These are phyloP conservation scores for Halichoerus grypus DNA, from an alignment of 2,113 vertebrate species.

Conservation along the genomic window DNA sequence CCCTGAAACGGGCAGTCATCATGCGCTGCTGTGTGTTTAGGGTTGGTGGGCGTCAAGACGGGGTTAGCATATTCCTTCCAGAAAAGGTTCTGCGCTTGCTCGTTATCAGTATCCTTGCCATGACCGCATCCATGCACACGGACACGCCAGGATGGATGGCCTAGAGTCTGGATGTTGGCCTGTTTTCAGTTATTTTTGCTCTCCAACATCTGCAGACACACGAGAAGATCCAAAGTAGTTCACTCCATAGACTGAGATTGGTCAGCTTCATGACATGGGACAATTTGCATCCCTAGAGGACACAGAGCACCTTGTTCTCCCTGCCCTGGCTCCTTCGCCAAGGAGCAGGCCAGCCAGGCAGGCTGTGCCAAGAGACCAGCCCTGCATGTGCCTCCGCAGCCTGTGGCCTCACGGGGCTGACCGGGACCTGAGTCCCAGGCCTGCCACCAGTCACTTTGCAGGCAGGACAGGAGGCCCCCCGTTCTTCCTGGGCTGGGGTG, in stretches of 20 bases:
- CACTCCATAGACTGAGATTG: not conserved
- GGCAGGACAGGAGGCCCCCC: not conserved
- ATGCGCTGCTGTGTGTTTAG: not conserved
- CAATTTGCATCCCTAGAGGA: not conserved
- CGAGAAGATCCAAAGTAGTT: not conserved
- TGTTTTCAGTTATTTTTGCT: not conserved
- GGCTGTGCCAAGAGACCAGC: not conserved
- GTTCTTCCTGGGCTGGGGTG: not conserved
- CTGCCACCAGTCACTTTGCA: not conserved
- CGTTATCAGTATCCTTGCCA: not conserved
- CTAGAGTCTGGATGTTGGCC: not conserved
- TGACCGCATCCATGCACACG: not conserved
- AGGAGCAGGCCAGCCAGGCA: not conserved
- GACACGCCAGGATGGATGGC: not conserved
- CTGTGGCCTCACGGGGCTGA: not conserved
- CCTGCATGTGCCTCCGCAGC: not conserved
- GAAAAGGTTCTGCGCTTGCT: not conserved
- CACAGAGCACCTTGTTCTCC: not conserved
- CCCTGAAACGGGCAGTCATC: rapidly evolving
- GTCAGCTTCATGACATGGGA: not conserved
- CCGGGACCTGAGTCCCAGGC: not conserved
- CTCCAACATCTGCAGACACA: not conserved
- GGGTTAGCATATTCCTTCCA: not conserved
- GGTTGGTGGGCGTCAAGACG: not conserved
- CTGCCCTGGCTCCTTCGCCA: not conserved